phyloP scores from a whole-genome alignment of 2,113 vertebrate genomes.

The Thinocorus orbignyianus region DNA sequence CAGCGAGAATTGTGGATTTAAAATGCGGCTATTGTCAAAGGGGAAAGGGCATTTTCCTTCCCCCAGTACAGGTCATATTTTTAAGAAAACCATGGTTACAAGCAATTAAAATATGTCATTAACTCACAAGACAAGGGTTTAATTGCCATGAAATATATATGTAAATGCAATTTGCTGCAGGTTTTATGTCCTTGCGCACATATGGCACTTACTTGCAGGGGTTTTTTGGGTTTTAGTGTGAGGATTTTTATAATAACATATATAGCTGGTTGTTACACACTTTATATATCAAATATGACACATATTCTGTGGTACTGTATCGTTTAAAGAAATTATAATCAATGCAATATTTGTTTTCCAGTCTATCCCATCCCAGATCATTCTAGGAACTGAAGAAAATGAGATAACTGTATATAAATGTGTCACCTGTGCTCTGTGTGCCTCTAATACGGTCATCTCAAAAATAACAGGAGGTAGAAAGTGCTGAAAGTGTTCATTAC shows the following conservation, averaged over 20 bases:
- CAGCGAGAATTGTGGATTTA: background rate
- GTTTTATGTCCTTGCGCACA: background rate
- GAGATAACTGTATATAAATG: background rate
- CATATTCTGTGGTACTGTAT: background rate
- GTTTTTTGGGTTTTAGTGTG: background rate
- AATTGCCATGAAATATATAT: constrained; percentile 7
- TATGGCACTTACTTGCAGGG: background rate
- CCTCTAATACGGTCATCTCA: background rate
- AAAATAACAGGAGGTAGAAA: background rate
- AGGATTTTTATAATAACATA: background rate
- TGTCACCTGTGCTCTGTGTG: background rate
- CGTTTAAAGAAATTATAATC: background rate
- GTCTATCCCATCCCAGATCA: background rate
- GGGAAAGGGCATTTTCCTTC: constrained; percentile 9
- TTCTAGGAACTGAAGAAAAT: background rate
- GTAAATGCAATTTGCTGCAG: constrained; percentile 25
- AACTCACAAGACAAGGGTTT: background rate
- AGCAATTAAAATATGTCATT: constrained; percentile 26
- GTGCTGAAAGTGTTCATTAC: background rate
- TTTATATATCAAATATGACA: background rate
- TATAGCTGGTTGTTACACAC: background rate
- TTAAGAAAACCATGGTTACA: background rate
- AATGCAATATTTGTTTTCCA: background rate
- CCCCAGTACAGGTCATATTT: background rate
- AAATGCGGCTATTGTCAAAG: constrained; percentile 4